These are phyloP conservation scores for Lucilia cuprina DNA, from an alignment of 1,140 invertebrate species.

Conservation along the genomic window DNA sequence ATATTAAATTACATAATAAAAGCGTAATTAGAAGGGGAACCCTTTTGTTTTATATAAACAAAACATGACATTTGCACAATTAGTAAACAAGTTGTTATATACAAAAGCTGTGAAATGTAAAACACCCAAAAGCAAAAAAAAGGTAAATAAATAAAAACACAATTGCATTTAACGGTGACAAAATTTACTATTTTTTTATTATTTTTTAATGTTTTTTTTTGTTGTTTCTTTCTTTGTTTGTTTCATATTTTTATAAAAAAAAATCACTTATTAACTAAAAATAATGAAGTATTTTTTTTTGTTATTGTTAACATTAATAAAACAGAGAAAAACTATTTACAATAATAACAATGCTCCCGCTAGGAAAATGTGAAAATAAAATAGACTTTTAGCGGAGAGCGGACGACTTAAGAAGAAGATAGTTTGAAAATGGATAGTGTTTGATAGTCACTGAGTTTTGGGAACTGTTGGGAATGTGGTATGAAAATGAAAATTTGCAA, in stretches of 20 bases:
- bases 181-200: conserved; percentile 64
- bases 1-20: no score
- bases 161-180: conserved; percentile 58
- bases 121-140: neutral
- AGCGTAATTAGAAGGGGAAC: no score
- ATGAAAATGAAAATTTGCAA: conserved; percentile 27
- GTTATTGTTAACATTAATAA: conserved; percentile 38
- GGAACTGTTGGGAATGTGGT: neutral
- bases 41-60: no score
- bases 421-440: neutral
- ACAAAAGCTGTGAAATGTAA: no score
- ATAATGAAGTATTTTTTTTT: conserved; percentile 26
- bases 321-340: conserved; percentile 53
- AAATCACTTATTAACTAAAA: conserved; percentile 54
- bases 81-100: no score
- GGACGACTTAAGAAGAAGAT: conserved; percentile 10
- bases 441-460: conserved; percentile 22
- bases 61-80: no score
- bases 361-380: conserved; percentile 18
- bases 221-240: conserved; percentile 58
- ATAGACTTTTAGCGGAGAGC: conserved; percentile 16
- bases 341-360: conserved; percentile 37
- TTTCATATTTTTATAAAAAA: conserved; percentile 52
- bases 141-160: neutral
- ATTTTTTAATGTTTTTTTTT: conserved; percentile 61